Percentiles rank a stretch among this genome's conserved stretches.
Evolutionary conservation across 1,140 invertebrate genomes (phyloP).

Genomic region (Euborellia annulipes): DNA sequence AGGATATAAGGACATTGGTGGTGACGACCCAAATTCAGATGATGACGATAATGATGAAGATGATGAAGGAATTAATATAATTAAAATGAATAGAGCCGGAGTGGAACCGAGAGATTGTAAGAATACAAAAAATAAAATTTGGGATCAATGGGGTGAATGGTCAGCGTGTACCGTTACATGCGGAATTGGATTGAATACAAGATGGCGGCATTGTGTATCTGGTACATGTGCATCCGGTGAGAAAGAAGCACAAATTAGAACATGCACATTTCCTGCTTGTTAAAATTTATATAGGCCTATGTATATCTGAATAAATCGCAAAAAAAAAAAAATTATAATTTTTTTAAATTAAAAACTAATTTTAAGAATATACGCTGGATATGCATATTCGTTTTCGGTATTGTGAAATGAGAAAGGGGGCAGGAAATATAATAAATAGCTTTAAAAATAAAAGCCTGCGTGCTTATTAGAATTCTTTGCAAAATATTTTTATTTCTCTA

Average conservation of each 20-base stretch:
- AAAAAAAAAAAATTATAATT: no score
- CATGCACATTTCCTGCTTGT: conserved; percentile 28
- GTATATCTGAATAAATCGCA: no score
- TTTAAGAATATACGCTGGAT: no score
- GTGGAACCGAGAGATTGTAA: not conserved
- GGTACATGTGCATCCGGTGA: conserved; percentile 28
- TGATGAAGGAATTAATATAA: not conserved
- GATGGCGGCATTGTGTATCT: conserved; percentile 31
- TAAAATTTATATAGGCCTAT: no score
- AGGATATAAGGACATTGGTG: not conserved
- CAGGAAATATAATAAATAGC: no score
- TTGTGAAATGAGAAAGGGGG: no score
- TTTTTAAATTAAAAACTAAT: no score
- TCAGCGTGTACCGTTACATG: conserved; percentile 29
- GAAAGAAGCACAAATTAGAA: conserved; percentile 34
- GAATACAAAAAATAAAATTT: conserved; percentile 23
- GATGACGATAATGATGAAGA: not conserved
- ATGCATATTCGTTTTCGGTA: no score
- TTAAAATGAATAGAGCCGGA: not conserved
- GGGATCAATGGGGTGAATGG: conserved; percentile 33
- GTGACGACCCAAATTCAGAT: not conserved
- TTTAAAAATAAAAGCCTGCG: no score
- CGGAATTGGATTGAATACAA: conserved; percentile 28
- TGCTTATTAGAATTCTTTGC: no score
- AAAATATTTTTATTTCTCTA: no score